Percentiles rank a stretch among this genome's conserved stretches.
These are phyloP conservation scores for Gortyna flavago DNA, from an alignment of 2,888 invertebrate genomes.

Conservation along the genomic window DNA sequence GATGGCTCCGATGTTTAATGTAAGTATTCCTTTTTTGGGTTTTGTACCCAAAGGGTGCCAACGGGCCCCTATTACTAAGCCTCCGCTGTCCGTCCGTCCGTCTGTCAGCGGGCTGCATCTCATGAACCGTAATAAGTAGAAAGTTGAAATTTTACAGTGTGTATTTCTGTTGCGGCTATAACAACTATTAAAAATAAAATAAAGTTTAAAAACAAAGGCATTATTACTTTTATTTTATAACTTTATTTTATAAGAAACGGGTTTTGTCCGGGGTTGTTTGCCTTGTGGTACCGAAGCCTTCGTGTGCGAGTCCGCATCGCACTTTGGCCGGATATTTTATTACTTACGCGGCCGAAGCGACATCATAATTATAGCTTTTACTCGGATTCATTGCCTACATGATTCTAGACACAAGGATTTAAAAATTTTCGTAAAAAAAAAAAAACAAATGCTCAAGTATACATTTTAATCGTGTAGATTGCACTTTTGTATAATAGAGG, in stretches of 20 bases:
- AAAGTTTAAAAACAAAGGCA: no score
- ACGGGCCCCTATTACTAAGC: background rate
- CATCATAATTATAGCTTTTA: background rate
- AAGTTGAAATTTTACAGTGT: no score
- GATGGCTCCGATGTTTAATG: conserved; percentile 74
- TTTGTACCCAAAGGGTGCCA: background rate
- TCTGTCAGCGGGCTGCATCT: background rate
- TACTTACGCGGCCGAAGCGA: background rate
- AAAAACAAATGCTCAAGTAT: background rate
- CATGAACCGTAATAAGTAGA: background rate
- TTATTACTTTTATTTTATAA: no score
- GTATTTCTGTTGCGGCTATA: no score
- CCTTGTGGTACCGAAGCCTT: no score
- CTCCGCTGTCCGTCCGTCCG: no score
- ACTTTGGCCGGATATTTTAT: background rate
- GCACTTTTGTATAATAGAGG: background rate
- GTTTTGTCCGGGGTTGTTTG: no score
- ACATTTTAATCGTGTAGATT: background rate
- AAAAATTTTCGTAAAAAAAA: no score
- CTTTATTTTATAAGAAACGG: no score
- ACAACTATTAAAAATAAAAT: no score
- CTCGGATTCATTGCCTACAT: background rate
- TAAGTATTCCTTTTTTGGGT: conserved; percentile 59
- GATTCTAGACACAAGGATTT: no score
- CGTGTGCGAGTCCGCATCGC: no score